Base-by-base conservation (phyloP, 2,113 vertebrate genomes). In the Trematomus loennbergii region DNA sequence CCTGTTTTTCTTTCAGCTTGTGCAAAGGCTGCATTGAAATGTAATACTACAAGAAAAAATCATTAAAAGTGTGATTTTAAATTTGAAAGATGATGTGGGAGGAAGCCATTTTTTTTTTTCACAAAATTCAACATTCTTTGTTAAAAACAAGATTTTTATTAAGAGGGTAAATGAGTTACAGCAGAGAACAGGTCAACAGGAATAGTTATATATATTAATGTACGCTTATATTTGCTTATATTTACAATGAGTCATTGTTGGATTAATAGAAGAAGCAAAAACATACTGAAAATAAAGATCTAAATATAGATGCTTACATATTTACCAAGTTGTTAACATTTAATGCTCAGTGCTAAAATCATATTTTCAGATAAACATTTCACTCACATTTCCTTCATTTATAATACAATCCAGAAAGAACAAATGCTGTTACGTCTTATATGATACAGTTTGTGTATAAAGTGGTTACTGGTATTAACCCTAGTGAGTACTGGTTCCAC, bases 171-270 rank as follows among this genome's bases (percentile, higher is more conserved):
- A 78, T 75, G 78, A 71, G 78, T 84, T 87, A 87, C 86, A 87
- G 77, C 88, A 93, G 79, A 78, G 22, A 75, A 75, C 78, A 89
- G 70, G 81, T 72, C 57, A 79, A 72, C 53, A 86, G 54, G 50
- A 22, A 67, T 61, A 15, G 12, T 55, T 74, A 71, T 72, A 75
- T 86, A 82, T 85, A 83, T 91, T 75, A 89, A 63, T 85, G 62
- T 73, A 70, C 5, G 22, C 71, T 63, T 70, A 65, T 78, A 72
- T 45, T 49, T 65, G 66, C 20, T 73, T 65, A 77, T 93, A 93
- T 92, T 87, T 93, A 94, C 90, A 94, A 15, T 76, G 54, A 78
- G 53, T 54, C 12, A 52, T 77, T 50, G 12, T 15, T 65, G 62
- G 45, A 84, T 64, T 78, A 72, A 75, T 58, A 53, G 29, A 67